phyloP scores from a whole-genome alignment of 2,888 invertebrate genomes.

The Andrena praecox region DNA sequence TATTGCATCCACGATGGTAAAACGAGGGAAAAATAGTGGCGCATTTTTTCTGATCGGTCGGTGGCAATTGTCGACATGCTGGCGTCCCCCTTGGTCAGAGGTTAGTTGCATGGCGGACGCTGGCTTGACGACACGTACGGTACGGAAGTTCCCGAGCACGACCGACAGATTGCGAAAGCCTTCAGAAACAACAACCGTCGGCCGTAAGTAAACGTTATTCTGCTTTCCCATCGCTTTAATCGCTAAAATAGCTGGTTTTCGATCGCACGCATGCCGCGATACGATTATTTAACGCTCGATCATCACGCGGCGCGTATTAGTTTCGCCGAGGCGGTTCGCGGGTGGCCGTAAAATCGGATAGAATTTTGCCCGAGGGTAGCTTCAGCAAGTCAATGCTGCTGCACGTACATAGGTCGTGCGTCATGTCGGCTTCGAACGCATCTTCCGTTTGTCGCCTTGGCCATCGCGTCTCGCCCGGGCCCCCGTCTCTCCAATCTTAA shows the following conservation, averaged over 20 bases:
- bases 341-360: constrained; percentile 15
- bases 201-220: constrained; percentile 86
- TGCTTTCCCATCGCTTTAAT: constrained; percentile 71
- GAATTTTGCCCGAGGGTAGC: constrained; percentile 75
- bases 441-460: constrained; percentile 70
- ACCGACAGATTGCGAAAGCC: constrained; percentile 84
- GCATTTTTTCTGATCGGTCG: constrained; percentile 44
- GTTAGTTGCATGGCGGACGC: constrained; percentile 77
- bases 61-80: constrained; percentile 23
- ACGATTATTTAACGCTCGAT: constrained; percentile 33
- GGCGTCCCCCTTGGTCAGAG: constrained; percentile 29
- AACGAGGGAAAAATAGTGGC: constrained; percentile 24
- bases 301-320: constrained; percentile 41
- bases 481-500: constrained; percentile 15
- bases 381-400: constrained; percentile 58
- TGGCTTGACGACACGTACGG: constrained; percentile 78
- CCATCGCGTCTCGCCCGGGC: constrained; percentile 22
- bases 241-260: constrained; percentile 48
- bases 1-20: not conserved
- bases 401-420: constrained; percentile 73
- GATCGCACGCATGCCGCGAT: constrained; percentile 25
- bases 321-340: not conserved
- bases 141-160: constrained; percentile 83
- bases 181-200: constrained; percentile 86
- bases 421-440: constrained; percentile 78